These are phyloP conservation scores for Allygus modestus DNA, from an alignment of 2,888 invertebrate genomes.

Conservation along the genomic window DNA sequence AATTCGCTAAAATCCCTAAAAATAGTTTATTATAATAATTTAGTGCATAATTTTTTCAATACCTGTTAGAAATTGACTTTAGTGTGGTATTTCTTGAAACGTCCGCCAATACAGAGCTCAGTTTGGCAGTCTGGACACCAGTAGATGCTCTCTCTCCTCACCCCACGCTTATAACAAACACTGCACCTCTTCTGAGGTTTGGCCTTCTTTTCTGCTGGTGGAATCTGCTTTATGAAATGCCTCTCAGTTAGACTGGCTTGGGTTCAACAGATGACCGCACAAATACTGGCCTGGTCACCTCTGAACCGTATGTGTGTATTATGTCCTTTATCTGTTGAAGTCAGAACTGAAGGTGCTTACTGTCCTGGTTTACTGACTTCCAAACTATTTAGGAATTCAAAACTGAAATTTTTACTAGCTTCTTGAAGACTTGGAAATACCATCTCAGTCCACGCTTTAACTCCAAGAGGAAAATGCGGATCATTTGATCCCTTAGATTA, in stretches of 20 bases:
- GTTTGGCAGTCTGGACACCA: constrained; percentile 52
- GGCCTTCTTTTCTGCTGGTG: constrained; percentile 1
- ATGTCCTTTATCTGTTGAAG: not conserved
- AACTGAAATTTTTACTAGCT: not conserved
- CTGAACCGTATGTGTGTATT: not conserved
- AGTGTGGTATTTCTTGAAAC: not conserved
- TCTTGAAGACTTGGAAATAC: constrained; percentile 11
- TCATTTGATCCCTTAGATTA: constrained; percentile 38
- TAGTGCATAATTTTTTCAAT: too few species aligned
- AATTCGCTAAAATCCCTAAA: too few species aligned
- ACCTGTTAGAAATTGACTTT: not conserved
- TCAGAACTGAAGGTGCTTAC: not conserved
- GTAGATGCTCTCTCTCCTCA: constrained; percentile 35
- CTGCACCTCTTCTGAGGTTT: constrained; percentile 29
- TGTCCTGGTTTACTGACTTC: not conserved
- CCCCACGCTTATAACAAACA: constrained; percentile 12
- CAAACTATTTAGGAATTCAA: constrained; percentile 35
- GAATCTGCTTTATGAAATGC: constrained; percentile 38
- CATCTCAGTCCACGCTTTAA: constrained; percentile 14
- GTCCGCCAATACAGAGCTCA: not conserved
- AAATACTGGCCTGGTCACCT: constrained; percentile 4
- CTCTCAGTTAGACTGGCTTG: constrained; percentile 40
- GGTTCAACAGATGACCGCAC: constrained; percentile 15
- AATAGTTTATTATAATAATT: too few species aligned
- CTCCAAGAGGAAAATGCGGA: not conserved